Base-by-base conservation (phyloP, 2,113 vertebrate species). In the Chascanopsetta lugubris region DNA sequence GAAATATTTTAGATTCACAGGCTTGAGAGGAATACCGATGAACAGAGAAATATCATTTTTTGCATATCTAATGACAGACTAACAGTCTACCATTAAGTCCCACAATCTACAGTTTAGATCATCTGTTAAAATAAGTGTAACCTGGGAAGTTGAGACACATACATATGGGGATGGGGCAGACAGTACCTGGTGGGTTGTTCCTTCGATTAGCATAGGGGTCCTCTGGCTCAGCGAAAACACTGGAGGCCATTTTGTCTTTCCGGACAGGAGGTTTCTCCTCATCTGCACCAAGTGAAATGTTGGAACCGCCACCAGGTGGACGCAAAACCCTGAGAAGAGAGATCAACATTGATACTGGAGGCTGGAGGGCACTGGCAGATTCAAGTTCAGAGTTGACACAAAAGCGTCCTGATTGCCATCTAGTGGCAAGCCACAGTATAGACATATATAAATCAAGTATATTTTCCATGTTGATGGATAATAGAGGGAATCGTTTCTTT, bases 161-260 rank as follows among this genome's bases (percentile, higher is more conserved):
- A 21, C 30, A 15, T 60, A 13, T 21, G 4, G 3, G 34, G 12
- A 30, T 26, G 24, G 48, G 10, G 3, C 1, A 7, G 7, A 58
- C 5, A 38, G 26, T 88, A 94, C 93, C 92, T 82, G 93, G 93
- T 53, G 93, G 93, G 59, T 94, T 94, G 87, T 92, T 94, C 87
- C 93, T 90, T 72, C 92, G 86, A 73, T 91, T 91, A 49, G 91
- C 91, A 18, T 93, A 94, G 12, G 94, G 93, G 70, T 99, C 95
- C 73, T 98, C 95, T 9, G 95, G 92, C 74, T 95, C 94, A 38
- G 94, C 96, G 54, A 99, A 99, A 88, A 98, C 97, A 79, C 87
- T 96, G 66, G 97, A 98, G 68, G 95, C 96, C 94, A 97, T 99
- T 82, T 95, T 98, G 88, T 97, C 93, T 92, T 93, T 95, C 76